Conservation (phyloP, 2,888 invertebrate genomes). For the Adela reaumurella region DNA sequence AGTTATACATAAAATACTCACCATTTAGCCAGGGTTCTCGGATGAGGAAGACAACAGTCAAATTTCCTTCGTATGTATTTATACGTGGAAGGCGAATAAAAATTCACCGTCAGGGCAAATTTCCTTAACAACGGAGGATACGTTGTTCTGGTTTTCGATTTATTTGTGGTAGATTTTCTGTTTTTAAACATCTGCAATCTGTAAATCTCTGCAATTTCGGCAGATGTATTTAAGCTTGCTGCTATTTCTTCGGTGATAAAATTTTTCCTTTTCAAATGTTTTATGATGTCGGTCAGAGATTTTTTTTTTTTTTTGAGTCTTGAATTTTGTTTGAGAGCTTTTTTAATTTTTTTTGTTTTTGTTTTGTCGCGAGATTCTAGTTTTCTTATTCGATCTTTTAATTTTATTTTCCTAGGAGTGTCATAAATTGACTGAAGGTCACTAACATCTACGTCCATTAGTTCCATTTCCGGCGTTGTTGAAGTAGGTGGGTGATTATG, state of each 20-base stretch:
- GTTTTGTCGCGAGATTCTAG: too few species aligned
- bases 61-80: constrained; percentile 1
- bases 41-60: constrained; percentile 3
- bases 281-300: constrained; percentile 1
- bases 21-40: constrained; percentile 2
- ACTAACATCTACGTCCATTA: too few species aligned
- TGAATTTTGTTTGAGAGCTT: too few species aligned
- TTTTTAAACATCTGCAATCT: not conserved
- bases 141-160: constrained; percentile 3
- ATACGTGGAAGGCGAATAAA: constrained; percentile 2
- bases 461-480: too few species aligned
- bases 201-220: not conserved
- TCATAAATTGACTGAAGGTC: too few species aligned
- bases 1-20: constrained; percentile 1
- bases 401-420: too few species aligned
- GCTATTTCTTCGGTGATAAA: constrained; percentile 4
- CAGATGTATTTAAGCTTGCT: not conserved
- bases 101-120: constrained; percentile 1
- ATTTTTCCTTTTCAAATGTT: constrained; percentile 2
- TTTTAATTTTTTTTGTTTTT: too few species aligned
- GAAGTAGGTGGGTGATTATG: too few species aligned
- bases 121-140: constrained; percentile 1
- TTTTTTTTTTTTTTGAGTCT: not conserved
- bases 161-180: too few species aligned
- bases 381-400: too few species aligned